A percentile compares a stretch with the other conserved stretches of the same genome.
phyloP scores from a whole-genome alignment of 2,888 invertebrate genomes.

The Xanthorhoe designata region DNA sequence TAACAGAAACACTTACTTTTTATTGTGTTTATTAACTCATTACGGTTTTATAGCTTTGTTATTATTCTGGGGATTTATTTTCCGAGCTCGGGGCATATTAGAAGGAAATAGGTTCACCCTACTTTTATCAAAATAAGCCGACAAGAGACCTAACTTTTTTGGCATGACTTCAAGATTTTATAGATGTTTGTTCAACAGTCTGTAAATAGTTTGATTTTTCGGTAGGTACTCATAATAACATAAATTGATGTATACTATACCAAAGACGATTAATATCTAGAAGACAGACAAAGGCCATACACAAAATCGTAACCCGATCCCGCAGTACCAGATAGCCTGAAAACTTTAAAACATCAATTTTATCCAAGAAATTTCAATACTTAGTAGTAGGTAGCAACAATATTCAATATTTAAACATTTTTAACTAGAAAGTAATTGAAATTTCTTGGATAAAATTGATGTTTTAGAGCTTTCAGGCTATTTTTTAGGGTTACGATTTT shows the following conservation, averaged over 20 bases:
- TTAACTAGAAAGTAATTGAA: too few species aligned
- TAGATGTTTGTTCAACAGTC: constrained; percentile 26
- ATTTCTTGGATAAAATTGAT: too few species aligned
- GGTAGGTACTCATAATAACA: constrained; percentile 11
- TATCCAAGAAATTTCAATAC: too few species aligned
- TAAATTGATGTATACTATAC: constrained; percentile 4
- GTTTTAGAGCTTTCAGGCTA: too few species aligned
- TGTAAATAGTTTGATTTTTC: constrained; percentile 27
- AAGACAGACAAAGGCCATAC: too few species aligned
- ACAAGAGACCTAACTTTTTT: constrained; percentile 29
- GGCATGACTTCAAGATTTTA: constrained; percentile 35
- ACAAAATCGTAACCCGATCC: too few species aligned
- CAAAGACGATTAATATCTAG: too few species aligned
- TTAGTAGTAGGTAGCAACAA: too few species aligned
- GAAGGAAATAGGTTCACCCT: constrained; percentile 7
- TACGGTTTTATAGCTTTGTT: not conserved
- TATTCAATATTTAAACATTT: too few species aligned
- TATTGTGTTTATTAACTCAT: not conserved
- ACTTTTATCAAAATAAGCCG: constrained; percentile 15
- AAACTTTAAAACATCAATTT: too few species aligned
- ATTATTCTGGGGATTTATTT: not conserved
- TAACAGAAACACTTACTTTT: not conserved
- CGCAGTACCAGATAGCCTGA: too few species aligned
- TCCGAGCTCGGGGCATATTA: not conserved
- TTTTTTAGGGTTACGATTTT: too few species aligned